phyloP scores from a whole-genome alignment of 2,888 invertebrate species.

The Neoitamus cyanurus region DNA sequence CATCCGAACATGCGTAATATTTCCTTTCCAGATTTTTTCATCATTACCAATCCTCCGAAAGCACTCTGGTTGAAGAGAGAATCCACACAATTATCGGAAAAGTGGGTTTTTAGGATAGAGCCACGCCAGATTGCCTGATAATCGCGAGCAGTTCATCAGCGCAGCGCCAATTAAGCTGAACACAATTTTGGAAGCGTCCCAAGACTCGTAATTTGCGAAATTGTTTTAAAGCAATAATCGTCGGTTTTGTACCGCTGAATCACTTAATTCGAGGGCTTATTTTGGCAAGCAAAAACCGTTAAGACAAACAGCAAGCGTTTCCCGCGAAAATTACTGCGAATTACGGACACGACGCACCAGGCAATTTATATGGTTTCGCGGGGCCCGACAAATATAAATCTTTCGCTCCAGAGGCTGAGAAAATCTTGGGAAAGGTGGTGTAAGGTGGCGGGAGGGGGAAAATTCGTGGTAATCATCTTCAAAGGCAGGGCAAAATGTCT shows the following conservation, averaged over 20 bases:
- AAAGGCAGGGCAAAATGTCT: neutral
- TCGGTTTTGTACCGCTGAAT: slow-evolving; percentile 2
- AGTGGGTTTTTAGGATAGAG: neutral
- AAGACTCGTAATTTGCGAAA: neutral
- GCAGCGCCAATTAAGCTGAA: neutral
- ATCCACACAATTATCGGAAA: neutral
- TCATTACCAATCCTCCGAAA: no score
- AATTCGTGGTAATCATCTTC: neutral
- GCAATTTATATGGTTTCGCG: slow-evolving; percentile 4
- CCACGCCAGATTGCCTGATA: neutral
- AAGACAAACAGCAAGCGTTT: slow-evolving; percentile 9
- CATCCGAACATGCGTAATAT: no score
- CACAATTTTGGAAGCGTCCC: neutral
- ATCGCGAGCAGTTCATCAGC: neutral
- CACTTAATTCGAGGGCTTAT: slow-evolving; percentile 8
- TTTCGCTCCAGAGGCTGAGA: neutral
- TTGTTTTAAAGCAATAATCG: slow-evolving; percentile 29
- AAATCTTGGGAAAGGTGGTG: neutral
- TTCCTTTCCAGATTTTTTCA: no score
- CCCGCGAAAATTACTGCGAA: neutral
- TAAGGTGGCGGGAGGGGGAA: neutral
- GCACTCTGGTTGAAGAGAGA: no score
- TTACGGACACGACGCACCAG: neutral
- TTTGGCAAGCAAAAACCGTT: neutral
- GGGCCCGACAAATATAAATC: neutral